Conservation (phyloP, 2,797 vertebrate genomes). For the Paedocypris micromegethes region DNA sequence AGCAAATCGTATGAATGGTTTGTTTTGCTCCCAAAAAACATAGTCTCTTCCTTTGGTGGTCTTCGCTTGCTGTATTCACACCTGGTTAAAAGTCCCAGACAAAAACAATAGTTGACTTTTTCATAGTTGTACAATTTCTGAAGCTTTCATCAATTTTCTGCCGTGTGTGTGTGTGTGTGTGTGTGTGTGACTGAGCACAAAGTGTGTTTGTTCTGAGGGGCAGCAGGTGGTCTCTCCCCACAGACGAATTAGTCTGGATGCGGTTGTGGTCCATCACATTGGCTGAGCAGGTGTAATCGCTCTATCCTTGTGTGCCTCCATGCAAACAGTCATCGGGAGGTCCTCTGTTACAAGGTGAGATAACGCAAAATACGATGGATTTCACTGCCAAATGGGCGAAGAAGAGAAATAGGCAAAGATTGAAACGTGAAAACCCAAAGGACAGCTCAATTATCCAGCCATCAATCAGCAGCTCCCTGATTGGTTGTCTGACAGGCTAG, state of each 20-base stretch:
- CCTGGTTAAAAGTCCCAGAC: too few species aligned
- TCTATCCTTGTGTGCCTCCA: slow-evolving; percentile 56
- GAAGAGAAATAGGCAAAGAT: slow-evolving; percentile 41
- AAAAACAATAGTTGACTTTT: too few species aligned
- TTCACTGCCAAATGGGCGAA: slow-evolving; percentile 56
- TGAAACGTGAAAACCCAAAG: slow-evolving; percentile 62
- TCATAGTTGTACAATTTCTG: too few species aligned
- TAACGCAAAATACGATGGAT: slow-evolving; percentile 67
- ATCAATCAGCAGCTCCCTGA: slow-evolving; percentile 68
- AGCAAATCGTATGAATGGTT: too few species aligned
- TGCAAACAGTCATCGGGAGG: slow-evolving; percentile 63
- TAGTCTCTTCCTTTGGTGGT: too few species aligned
- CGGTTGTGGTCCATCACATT: slow-evolving; percentile 54
- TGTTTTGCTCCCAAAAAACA: too few species aligned
- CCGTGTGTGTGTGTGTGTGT: not conserved
- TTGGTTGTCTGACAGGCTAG: slow-evolving; percentile 63
- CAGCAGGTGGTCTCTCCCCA: slow-evolving; percentile 61
- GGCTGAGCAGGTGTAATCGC: slow-evolving; percentile 44
- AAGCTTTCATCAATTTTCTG: not conserved
- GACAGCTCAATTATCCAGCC: slow-evolving; percentile 70
- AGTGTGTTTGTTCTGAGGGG: slow-evolving; percentile 53
- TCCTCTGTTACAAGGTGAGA: slow-evolving; percentile 60
- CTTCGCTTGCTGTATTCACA: too few species aligned
- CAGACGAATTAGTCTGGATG: slow-evolving; percentile 68
- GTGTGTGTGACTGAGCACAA: slow-evolving; percentile 42